phyloP scores from a whole-genome alignment of 2,113 vertebrate genomes.

The Onychostruthus taczanowskii region DNA sequence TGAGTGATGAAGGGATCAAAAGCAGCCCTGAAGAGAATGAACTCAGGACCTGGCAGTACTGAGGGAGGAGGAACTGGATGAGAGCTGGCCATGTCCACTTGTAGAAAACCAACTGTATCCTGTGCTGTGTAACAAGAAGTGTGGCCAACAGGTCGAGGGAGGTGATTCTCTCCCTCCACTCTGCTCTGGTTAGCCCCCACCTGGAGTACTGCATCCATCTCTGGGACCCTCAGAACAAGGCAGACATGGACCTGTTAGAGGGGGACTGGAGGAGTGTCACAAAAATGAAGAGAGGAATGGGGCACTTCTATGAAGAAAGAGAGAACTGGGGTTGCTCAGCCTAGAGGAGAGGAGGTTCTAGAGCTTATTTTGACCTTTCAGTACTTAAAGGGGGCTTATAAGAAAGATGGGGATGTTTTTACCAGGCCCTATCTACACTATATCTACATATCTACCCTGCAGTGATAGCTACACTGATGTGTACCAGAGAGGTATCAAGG shows the following conservation, averaged over 20 bases:
- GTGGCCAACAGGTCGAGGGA: not conserved
- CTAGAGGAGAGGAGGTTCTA: not conserved
- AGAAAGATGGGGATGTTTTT: not conserved
- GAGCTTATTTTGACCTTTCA: not conserved
- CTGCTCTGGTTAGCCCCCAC: too few species aligned
- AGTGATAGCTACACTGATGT: not conserved
- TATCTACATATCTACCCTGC: not conserved
- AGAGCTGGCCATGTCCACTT: rapidly evolving
- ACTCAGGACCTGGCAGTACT: not conserved
- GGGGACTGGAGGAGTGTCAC: not conserved
- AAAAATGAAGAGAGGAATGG: not conserved
- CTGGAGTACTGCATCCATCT: not conserved
- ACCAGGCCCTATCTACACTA: too few species aligned
- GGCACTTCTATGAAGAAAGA: not conserved
- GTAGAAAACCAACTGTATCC: not conserved
- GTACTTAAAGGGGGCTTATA: not conserved
- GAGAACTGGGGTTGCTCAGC: not conserved
- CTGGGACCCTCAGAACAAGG: not conserved
- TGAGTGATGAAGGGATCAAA: not conserved
- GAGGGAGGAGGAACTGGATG: too few species aligned
- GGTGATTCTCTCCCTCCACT: not conserved
- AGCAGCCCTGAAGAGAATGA: not conserved
- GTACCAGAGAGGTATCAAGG: not conserved
- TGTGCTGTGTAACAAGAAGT: not conserved
- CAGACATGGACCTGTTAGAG: not conserved